Conservation (phyloP, 2,888 invertebrate genomes). For the Tromatobia lineatoria region DNA sequence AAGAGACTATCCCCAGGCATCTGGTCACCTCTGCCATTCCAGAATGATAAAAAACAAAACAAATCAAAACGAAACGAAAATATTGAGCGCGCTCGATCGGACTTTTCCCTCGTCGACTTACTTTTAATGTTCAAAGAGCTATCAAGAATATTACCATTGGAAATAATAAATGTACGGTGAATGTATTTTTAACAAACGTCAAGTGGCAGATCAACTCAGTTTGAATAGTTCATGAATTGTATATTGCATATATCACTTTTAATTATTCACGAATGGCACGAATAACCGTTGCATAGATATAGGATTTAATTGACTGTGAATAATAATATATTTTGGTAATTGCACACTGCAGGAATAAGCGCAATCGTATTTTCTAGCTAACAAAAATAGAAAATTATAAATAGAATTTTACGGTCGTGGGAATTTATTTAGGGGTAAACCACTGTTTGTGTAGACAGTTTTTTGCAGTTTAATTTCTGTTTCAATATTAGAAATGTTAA, state of each 20-base stretch:
- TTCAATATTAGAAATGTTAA: too few species aligned
- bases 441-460: too few species aligned
- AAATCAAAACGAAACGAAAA: slow-evolving; percentile 5
- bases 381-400: neutral
- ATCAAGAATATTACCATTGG: neutral
- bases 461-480: too few species aligned
- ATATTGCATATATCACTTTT: neutral
- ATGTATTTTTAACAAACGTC: neutral
- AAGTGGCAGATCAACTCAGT: neutral
- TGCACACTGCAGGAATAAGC: neutral
- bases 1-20: slow-evolving; percentile 58
- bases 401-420: too few species aligned
- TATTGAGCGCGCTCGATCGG: slow-evolving; percentile 18
- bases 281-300: neutral
- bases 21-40: slow-evolving; percentile 32
- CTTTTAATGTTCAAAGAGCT: neutral
- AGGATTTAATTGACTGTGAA: neutral
- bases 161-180: slow-evolving; percentile 4
- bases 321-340: neutral
- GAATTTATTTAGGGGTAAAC: too few species aligned
- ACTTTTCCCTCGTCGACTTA: slow-evolving; percentile 9
- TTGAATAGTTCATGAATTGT: neutral
- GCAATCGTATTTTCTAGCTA: neutral
- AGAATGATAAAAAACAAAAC: slow-evolving; percentile 11
- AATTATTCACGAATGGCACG: neutral